These are phyloP conservation scores for Holothuria leucospilota DNA, from an alignment of 53 echinoderm and acorn worm species.

Conservation along the genomic window DNA sequence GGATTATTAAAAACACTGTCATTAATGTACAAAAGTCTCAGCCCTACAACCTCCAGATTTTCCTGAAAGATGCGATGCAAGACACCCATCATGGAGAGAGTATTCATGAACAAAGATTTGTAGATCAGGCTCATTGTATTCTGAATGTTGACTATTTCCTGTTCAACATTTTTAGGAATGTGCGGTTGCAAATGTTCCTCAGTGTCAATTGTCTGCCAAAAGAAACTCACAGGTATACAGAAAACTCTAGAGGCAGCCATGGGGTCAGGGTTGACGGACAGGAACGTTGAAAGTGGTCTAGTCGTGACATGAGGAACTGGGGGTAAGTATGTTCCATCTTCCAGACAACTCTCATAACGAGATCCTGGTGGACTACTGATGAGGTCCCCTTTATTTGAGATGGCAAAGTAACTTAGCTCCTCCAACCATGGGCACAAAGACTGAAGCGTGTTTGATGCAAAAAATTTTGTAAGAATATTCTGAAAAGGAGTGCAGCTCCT, in stretches of 20 bases:
- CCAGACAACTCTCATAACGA: slow-evolving; percentile 61
- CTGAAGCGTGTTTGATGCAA: slow-evolving; percentile 72
- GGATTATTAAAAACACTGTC: slow-evolving; percentile 57
- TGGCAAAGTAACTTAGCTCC: slow-evolving; percentile 58
- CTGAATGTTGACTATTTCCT: slow-evolving; percentile 74
- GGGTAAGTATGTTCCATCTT: slow-evolving; percentile 87
- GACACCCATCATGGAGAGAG: slow-evolving; percentile 73
- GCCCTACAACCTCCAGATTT: slow-evolving; percentile 78
- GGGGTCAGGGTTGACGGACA: slow-evolving; percentile 64
- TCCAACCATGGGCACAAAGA: slow-evolving; percentile 80
- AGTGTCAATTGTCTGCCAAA: slow-evolving; percentile 87
- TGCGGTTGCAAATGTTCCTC: slow-evolving; percentile 70
- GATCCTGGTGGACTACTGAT: slow-evolving; percentile 42
- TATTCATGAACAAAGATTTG: slow-evolving; percentile 70
- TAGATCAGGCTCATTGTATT: slow-evolving; percentile 91
- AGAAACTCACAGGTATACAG: slow-evolving; percentile 68
- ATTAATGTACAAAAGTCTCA: slow-evolving; percentile 79
- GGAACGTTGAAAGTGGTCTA: slow-evolving; percentile 79
- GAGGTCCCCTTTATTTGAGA: slow-evolving; percentile 67
- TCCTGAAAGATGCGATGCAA: slow-evolving; percentile 83
- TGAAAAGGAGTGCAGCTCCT: slow-evolving; percentile 65
- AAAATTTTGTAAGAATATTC: slow-evolving; percentile 68
- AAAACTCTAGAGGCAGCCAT: slow-evolving; percentile 68
- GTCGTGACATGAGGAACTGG: slow-evolving; percentile 75
- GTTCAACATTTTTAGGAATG: slow-evolving; percentile 59